These are phyloP conservation scores for Muraenolepis orangiensis DNA, from an alignment of 2,797 vertebrate genomes.

Conservation along the genomic window DNA sequence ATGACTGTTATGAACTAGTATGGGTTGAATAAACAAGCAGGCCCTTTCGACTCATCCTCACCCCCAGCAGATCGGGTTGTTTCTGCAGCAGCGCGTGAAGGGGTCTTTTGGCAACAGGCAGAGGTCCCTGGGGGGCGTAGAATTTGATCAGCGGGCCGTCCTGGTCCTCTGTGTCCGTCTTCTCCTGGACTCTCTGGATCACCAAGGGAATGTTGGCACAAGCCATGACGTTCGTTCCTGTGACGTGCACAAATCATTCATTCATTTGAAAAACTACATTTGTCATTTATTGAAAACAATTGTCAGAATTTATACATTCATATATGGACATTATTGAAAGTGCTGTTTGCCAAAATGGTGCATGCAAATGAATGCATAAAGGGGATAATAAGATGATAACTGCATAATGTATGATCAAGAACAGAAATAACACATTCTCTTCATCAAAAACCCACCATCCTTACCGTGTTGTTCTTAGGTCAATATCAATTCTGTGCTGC, in stretches of 20 bases:
- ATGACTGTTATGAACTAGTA: background rate
- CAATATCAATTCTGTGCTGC: slow-evolving; percentile 16
- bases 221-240: slow-evolving; percentile 59
- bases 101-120: slow-evolving; percentile 25
- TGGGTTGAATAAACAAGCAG: background rate
- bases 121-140: slow-evolving; percentile 48
- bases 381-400: too few species aligned
- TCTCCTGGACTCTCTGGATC: slow-evolving; percentile 31
- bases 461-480: slow-evolving; percentile 45
- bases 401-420: background rate
- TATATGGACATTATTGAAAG: background rate
- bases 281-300: background rate
- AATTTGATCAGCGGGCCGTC: slow-evolving; percentile 6
- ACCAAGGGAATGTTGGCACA: slow-evolving; percentile 54
- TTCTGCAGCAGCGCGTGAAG: slow-evolving; percentile 59
- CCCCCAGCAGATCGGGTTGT: slow-evolving; percentile 66
- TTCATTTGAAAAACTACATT: background rate
- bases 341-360: background rate
- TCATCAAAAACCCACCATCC: slow-evolving; percentile 14
- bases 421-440: background rate
- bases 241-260: too few species aligned
- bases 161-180: accelerated
- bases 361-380: background rate
- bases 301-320: background rate
- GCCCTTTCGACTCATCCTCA: slow-evolving; percentile 44